A percentile compares a stretch with the other conserved stretches of the same genome.
Conservation (phyloP, 2,113 vertebrate genomes). For the Xiphophorus couchianus region DNA sequence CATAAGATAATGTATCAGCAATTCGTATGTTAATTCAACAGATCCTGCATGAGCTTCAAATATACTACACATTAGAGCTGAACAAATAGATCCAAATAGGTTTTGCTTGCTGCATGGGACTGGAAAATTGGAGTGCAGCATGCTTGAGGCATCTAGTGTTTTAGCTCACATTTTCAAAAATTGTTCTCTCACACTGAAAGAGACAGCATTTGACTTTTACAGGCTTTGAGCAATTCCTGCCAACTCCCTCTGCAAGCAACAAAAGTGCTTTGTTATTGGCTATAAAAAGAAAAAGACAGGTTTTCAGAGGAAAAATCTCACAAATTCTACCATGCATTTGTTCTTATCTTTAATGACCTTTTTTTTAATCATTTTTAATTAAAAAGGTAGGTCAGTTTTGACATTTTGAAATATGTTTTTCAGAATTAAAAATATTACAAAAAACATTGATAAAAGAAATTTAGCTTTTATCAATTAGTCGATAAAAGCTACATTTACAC, state of each 20-base stretch:
- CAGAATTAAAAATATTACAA: not conserved
- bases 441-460: not conserved
- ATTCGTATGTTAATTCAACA: constrained; percentile 78
- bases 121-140: constrained; percentile 53
- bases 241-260: constrained; percentile 54
- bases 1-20: constrained; percentile 70
- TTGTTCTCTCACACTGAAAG: constrained; percentile 61
- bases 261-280: constrained; percentile 44
- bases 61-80: constrained; percentile 66
- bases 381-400: not conserved
- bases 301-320: constrained; percentile 25
- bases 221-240: constrained; percentile 58
- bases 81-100: constrained; percentile 63
- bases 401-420: not conserved
- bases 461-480: not conserved
- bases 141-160: constrained; percentile 65
- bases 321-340: constrained; percentile 11
- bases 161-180: constrained; percentile 66
- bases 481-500: not conserved
- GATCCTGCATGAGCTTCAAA: constrained; percentile 43
- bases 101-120: constrained; percentile 39
- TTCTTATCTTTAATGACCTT: not conserved
- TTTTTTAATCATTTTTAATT: not conserved
- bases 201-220: constrained; percentile 68
- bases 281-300: constrained; percentile 19